A percentile compares a stretch with the other conserved stretches of the same genome.
Conservation (phyloP, 2,797 vertebrate species). For the Danio kyathit region DNA sequence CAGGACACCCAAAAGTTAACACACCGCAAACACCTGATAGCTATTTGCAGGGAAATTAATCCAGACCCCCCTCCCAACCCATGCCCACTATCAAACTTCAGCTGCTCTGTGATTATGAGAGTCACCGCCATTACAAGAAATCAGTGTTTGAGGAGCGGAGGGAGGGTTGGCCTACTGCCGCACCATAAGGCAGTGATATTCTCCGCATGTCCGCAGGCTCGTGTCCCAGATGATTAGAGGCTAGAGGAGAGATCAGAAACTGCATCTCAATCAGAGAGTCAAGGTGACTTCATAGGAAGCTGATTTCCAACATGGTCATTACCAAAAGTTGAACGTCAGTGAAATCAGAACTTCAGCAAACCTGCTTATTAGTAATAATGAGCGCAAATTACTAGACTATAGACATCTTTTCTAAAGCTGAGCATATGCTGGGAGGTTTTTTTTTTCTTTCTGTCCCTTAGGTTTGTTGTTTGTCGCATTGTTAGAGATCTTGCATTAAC, state of each 20-base stretch:
- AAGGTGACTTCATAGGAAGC: constrained; percentile 58
- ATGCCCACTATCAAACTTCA: constrained; percentile 45
- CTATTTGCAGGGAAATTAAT: constrained; percentile 19
- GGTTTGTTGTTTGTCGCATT: neutral
- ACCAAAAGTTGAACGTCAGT: constrained; percentile 46
- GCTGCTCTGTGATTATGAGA: constrained; percentile 65
- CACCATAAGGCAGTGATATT: constrained; percentile 62
- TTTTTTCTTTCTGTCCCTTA: neutral
- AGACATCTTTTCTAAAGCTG: constrained; percentile 48
- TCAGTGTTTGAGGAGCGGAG: constrained; percentile 60
- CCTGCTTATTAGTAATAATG: constrained; percentile 63
- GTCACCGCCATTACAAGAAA: constrained; percentile 71
- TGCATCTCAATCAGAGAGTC: constrained; percentile 63
- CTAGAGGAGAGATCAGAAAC: constrained; percentile 58
- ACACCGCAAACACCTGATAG: neutral
- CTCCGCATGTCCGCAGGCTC: constrained; percentile 62
- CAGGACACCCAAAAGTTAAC: constrained; percentile 19
- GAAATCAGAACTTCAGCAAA: constrained; percentile 62
- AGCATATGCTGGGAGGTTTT: neutral
- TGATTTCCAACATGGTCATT: constrained; percentile 64
- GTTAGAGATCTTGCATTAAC: neutral
- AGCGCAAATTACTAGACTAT: constrained; percentile 41
- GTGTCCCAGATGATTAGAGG: constrained; percentile 62
- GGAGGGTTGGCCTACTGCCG: constrained; percentile 60
- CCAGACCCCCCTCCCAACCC: constrained; percentile 20